Evolutionary conservation across 2,888 invertebrate species (phyloP).

Genomic region (Scaptomyza cyrtandrae): DNA sequence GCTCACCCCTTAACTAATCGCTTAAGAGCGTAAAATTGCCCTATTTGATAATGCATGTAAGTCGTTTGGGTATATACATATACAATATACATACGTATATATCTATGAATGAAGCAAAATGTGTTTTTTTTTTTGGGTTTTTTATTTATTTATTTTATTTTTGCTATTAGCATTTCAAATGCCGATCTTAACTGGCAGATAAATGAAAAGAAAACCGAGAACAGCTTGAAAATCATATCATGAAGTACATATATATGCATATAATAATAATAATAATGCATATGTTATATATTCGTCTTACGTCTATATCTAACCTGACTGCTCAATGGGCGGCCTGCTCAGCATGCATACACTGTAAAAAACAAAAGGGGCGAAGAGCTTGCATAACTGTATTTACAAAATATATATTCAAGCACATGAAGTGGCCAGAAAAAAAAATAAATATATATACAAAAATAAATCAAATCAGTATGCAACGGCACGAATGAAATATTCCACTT

Average conservation of each 20-base stretch:
- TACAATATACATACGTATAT: neutral
- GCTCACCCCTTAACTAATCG: too few relatives aligned
- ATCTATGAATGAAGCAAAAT: constrained; percentile 6
- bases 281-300: constrained; percentile 1
- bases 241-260: constrained; percentile 21
- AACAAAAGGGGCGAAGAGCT: constrained; percentile 3
- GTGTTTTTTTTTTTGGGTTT: neutral
- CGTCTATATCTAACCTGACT: constrained; percentile 6
- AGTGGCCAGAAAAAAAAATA: too few relatives aligned
- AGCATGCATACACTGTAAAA: constrained; percentile 39
- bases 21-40: constrained; percentile 20
- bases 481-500: constrained; percentile 29
- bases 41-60: constrained; percentile 42
- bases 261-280: constrained; percentile 19
- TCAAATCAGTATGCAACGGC: constrained; percentile 61
- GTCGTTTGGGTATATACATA: neutral
- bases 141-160: constrained; percentile 21
- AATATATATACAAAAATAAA: too few relatives aligned
- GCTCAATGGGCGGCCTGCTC: constrained; percentile 38
- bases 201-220: constrained; percentile 19
- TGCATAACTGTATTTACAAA: constrained; percentile 58
- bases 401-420: constrained; percentile 18
- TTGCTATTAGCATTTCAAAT: constrained; percentile 68
- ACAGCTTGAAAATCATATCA: constrained; percentile 24
- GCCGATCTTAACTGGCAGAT: constrained; percentile 62